Base-by-base conservation (phyloP, 2,797 vertebrate genomes). In the Craterocephalus amniculus region DNA sequence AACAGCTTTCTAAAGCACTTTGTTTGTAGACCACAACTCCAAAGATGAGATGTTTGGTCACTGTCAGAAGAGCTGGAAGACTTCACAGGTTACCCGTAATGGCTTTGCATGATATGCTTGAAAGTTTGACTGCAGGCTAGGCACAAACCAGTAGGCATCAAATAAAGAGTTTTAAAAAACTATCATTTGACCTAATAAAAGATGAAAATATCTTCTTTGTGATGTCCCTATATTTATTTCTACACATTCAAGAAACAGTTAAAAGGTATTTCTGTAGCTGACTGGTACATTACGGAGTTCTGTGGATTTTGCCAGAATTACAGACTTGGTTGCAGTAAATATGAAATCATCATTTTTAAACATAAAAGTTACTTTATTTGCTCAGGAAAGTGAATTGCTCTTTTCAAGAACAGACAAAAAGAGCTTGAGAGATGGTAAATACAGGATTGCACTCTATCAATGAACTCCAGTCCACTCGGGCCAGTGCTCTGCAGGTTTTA, bases 121-220 rank as follows among this genome's bases (percentile, higher is more conserved):
- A 76, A 69, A 87, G 73, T 78, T 86, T 77, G 87, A 89, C 60
- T 84, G 87, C 86, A 81, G 82, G 64, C 85, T 83, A 83, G 63
- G 51, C 82, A 76, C 72, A 91, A 78, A 66, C 68, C 63, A 78
- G 79, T 78, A 91, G 83, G 72, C 67, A 84, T 85, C 87, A 83
- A 77, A 80, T 52, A 76, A 83, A 79, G 27, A 14, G 12, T 38
- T 38, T 38, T 14, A 48, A 48, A 22, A 74, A 60, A 81, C 26
- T 72, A 79, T 80, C 58, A 76, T 89, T 87, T 88, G 71, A 88
- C 67, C 71, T 63, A 93, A 94, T 93, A 92, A 94, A 93, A 80
- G 26, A 78, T 81, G 27, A 63, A 80, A 59, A 85, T 78, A 81
- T 70, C 79, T 54, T 75, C 60, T 43, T 73, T 83, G 78, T 82